Evolutionary conservation across 37 sponge, comb jelly and placozoan genomes (phyloP).

Genomic region (Chondrilla cf. caribensis): DNA sequence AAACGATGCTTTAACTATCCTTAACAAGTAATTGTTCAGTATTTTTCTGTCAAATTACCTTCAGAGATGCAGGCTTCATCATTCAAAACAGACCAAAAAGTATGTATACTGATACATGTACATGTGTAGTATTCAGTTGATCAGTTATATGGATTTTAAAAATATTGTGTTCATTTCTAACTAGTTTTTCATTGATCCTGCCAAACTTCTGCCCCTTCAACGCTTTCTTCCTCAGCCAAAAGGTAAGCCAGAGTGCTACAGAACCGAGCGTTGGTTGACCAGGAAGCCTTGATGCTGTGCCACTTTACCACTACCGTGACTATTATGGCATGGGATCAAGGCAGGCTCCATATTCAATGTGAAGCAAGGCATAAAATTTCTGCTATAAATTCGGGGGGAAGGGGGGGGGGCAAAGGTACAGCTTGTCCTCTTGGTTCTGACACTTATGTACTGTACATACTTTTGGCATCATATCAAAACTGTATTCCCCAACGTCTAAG

Average conservation of each 20-base stretch:
- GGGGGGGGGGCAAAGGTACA: constrained; percentile 37
- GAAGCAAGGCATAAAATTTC: too few relatives aligned
- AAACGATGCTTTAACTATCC: too few relatives aligned
- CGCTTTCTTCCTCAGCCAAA: constrained; percentile 84
- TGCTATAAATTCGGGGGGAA: constrained; percentile 16
- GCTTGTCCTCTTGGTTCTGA: not conserved
- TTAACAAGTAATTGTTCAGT: too few relatives aligned
- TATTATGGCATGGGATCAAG: too few relatives aligned
- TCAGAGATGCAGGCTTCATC: constrained; percentile 86
- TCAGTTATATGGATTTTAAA: not conserved
- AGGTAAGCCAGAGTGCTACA: too few relatives aligned
- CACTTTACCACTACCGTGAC: too few relatives aligned
- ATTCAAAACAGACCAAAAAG: constrained; percentile 78
- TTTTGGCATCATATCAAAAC: too few relatives aligned
- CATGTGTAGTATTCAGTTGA: not conserved
- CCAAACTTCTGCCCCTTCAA: constrained; percentile 80
- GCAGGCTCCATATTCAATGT: too few relatives aligned
- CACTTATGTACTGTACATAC: not conserved
- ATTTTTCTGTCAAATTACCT: constrained; percentile 81
- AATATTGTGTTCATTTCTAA: not conserved
- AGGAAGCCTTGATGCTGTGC: not conserved
- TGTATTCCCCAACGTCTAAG: too few relatives aligned
- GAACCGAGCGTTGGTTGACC: too few relatives aligned
- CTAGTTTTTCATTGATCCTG: constrained; percentile 90
- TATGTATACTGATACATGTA: constrained; percentile 12